Base-by-base conservation (phyloP, 35 echinoderm and acorn worm genomes). In the Hemicentrotus pulcherrimus region DNA sequence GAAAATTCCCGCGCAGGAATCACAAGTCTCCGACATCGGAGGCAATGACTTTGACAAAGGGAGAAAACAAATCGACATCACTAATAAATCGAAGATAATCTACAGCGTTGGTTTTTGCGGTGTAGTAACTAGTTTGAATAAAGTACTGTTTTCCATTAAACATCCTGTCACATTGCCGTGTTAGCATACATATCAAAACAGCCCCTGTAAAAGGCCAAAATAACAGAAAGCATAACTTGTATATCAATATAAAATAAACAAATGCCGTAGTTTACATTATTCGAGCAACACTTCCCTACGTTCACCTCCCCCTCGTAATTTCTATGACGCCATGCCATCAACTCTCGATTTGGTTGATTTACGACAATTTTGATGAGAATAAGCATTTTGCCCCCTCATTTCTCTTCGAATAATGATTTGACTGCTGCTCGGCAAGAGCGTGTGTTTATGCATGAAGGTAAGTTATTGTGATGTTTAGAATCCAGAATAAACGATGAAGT, bases 341-440 rank as follows among this genome's bases (percentile, higher is more conserved):
- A 90, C 32, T 90, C 88, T 31, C 32, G 32, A 24, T 90, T 90
- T 90, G 88, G 46, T 45, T 90, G 46, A 90, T 90, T 90, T 90
- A 90, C 88, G 32, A 47, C 12, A 41, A 30, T 33, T 90, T 90
- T 90, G 4, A 90, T 90, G 88, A 47, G 32, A 78, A 78, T 78
- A 18, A 22, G 24, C 19, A 78, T 78, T 90, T 15, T 24, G 6
- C 31, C 14, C 32, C 6, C 32, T 32, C 32, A 47, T 24, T 47
- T 32, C 15, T 18, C 32, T 35, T 9, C 14, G 88, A 33, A 45
- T 22, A 32, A 90, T 47, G 88, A 28, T 32, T 90, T 90, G 4
- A 41, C 12, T 90, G 88, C 5, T 28, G 4, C 87, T 89, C 87
- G 24, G 22, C 3, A 32, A 90, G 88, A 9, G 88, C 45, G 46